Base-by-base conservation (phyloP, 2,888 invertebrate species). In the Plagodis dolabraria region DNA sequence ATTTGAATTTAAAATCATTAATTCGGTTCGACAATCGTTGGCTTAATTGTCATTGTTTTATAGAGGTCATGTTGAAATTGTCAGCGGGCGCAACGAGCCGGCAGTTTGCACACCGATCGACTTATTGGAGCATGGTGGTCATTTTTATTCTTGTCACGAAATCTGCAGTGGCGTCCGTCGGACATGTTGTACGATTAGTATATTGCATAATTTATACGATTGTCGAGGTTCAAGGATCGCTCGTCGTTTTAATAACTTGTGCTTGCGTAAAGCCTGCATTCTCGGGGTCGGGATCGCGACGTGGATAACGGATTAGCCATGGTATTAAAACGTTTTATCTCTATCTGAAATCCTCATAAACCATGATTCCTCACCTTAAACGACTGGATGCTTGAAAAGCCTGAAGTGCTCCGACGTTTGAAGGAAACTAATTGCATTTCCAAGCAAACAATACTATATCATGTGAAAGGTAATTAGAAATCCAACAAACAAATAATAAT, bases 91-190 rank as follows among this genome's bases (percentile, higher is more conserved):
- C 74, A 74, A 72, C 71, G 64, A 51, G 63, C 12, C 47, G 47
- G 46, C 57, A 63, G 82, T 91, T 90, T 84, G 84, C 84, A 81
- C 82, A 89, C 79, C 83, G 84, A 79, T 79, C 76, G 76, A 82
- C 80, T 92, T 91, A 91, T 88, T 91, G 90, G 91, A 91, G 89
- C 91, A 85, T 85, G 76, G 77, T 83, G 73, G 75, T 79, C 71
- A 86, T 87, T 85, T 84, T 86, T 82, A 90, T 89, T 87, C 89
- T 71, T 68, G 79, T 82, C 89, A 87, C 87, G 88, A 79, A 78
- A 77, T 78, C 74, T 72, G 74, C 76, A 73, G 72, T 74, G 69
- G 65, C 75, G 73, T 75, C 75, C 77, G 76, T 67, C 79, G 74
- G 77, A 83, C 80, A 82, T 82, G 83, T 79, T 77, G 77, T 79